Percentiles rank a stretch among this genome's conserved stretches.
phyloP scores from a whole-genome alignment of 2,113 vertebrate species.

The Pluvialis apricaria region DNA sequence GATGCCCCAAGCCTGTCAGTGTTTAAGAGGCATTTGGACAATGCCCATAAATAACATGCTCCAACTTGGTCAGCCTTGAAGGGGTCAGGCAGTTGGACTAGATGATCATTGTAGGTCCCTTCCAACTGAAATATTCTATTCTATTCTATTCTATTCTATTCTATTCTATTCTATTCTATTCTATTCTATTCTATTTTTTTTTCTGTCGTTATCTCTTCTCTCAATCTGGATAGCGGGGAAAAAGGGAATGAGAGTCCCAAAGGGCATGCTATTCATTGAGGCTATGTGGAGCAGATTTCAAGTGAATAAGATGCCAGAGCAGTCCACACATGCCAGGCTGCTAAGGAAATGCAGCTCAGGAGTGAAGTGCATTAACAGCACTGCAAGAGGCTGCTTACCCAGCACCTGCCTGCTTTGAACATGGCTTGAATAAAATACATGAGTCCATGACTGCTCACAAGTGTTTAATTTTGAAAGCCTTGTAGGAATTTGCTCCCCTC shows the following conservation, averaged over 20 bases:
- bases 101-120: neutral
- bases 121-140: neutral
- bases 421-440: neutral
- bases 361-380: neutral
- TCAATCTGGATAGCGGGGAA: neutral
- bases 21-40: neutral
- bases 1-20: neutral
- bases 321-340: neutral
- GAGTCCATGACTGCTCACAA: neutral
- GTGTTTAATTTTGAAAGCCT: neutral
- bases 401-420: neutral
- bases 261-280: neutral
- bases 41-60: neutral
- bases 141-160: neutral
- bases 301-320: neutral
- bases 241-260: neutral
- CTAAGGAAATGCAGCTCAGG: neutral
- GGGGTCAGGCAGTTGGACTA: neutral
- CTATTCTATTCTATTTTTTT: neutral
- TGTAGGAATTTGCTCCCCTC: neutral
- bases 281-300: neutral
- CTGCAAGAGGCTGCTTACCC: neutral
- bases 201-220: neutral
- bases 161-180: neutral
- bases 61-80: neutral